Evolutionary conservation across 2,797 vertebrate genomes (phyloP).

Genomic region (Adelosebastes latens): DNA sequence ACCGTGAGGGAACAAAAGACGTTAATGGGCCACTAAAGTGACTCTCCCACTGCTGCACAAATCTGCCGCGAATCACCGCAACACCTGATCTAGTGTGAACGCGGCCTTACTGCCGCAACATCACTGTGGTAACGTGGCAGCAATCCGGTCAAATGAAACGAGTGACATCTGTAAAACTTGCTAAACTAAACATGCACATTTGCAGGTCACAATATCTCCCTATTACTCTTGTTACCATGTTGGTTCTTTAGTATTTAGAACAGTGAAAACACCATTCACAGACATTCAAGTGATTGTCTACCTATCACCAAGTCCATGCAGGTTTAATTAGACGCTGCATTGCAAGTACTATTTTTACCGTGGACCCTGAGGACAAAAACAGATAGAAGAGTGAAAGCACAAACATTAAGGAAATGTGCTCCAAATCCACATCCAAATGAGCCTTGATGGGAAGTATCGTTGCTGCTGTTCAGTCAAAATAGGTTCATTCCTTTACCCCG

Average conservation of each 20-base stretch:
- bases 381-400: constrained; percentile 2
- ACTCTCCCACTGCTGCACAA: too few species aligned
- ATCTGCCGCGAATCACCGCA: too few species aligned
- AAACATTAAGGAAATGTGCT: constrained; percentile 16
- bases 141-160: too few species aligned
- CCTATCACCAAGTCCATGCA: background rate
- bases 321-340: background rate
- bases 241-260: background rate
- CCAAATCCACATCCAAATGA: background rate
- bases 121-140: fast-evolving
- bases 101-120: background rate
- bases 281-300: background rate
- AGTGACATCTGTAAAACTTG: too few species aligned
- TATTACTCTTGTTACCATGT: background rate
- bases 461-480: background rate
- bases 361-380: background rate
- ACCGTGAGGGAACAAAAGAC: too few species aligned
- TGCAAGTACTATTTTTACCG: background rate
- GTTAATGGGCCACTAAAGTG: too few species aligned
- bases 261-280: background rate
- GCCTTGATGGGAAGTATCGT: background rate
- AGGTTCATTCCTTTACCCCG: background rate
- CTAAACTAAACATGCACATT: background rate
- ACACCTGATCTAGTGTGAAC: background rate
- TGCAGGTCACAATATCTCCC: background rate